phyloP scores from a whole-genome alignment of 1,140 invertebrate genomes.

The Leptinotarsa defecta region DNA sequence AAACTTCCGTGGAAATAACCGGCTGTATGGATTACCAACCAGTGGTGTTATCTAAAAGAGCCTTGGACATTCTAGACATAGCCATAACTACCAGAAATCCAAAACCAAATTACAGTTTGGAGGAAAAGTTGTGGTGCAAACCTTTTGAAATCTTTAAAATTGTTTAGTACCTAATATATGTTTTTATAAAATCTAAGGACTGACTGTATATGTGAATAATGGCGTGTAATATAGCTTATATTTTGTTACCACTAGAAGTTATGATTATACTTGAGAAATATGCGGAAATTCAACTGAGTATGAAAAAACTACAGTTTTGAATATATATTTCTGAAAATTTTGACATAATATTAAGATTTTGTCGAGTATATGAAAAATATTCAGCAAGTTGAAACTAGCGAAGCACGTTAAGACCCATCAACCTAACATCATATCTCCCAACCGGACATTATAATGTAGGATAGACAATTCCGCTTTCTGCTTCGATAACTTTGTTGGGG shows the following conservation, averaged over 20 bases:
- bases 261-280: neutral
- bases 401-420: too few species aligned
- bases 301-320: too few species aligned
- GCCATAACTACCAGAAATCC: slow-evolving; percentile 48
- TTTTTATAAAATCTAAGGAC: neutral
- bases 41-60: slow-evolving; percentile 41
- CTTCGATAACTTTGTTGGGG: too few species aligned
- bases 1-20: slow-evolving; percentile 47
- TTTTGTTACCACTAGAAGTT: neutral
- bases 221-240: too few species aligned
- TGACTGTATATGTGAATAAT: neutral
- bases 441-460: too few species aligned
- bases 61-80: slow-evolving; percentile 49
- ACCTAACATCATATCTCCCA: too few species aligned
- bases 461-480: too few species aligned
- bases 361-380: too few species aligned
- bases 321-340: too few species aligned
- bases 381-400: too few species aligned
- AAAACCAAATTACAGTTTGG: slow-evolving; percentile 46
- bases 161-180: neutral
- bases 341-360: too few species aligned
- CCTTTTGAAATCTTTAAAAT: slow-evolving; percentile 22
- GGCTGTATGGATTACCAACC: slow-evolving; percentile 49
- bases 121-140: slow-evolving; percentile 33
- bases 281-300: too few species aligned